Evolutionary conservation across 2,797 vertebrate species (phyloP), one percentile per base, ranked within the genome.

Genomic region (Aphelocoma californica): DNA sequence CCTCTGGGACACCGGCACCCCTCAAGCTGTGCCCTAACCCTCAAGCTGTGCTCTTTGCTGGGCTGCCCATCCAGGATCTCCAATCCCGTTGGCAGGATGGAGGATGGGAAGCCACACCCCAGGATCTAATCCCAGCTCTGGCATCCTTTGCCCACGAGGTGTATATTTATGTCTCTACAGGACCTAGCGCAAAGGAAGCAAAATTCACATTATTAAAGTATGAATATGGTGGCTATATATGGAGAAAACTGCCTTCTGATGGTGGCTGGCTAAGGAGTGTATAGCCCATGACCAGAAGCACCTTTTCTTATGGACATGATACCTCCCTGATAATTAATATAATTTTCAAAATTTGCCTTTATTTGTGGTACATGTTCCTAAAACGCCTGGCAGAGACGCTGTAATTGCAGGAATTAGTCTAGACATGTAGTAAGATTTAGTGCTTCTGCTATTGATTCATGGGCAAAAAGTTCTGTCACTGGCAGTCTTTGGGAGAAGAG

Each of bases 321-420:
- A 75, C 20, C n/a, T 73, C 28, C 42, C 82, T 54, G 25, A n/a
- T 60, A 92, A 88, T 72, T 38, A 42, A 38, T 44, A 38, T 21
- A 0, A 11, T 81, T 84, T 74, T 83, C 61, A 4, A n/a, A 89
- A 36, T 6, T 58, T 83, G 34, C 32, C 65, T 64, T 82, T 57
- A 34, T 93, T 82, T 61, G 24, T 57, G 32, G 61, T 64, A 10
- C 26, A 6, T 26, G 13, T 64, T 82, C 42, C 58, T 82, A 62
- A 90, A 81, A 54, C 53, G 66, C 56, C 45, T 64, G 42, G 73
- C 53, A 73, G 86, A 86, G 34, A 88, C 11, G 8, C 31, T 79
- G 1, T 80, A 57, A 83, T 92, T 93, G 86, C 67, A 86, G 53
- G 50, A 77, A 60, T 88, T 71, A 84, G 21, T 64, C 17, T 57